Conservation (phyloP, 2,888 invertebrate species). For the Melikaiella ostensackeni region DNA sequence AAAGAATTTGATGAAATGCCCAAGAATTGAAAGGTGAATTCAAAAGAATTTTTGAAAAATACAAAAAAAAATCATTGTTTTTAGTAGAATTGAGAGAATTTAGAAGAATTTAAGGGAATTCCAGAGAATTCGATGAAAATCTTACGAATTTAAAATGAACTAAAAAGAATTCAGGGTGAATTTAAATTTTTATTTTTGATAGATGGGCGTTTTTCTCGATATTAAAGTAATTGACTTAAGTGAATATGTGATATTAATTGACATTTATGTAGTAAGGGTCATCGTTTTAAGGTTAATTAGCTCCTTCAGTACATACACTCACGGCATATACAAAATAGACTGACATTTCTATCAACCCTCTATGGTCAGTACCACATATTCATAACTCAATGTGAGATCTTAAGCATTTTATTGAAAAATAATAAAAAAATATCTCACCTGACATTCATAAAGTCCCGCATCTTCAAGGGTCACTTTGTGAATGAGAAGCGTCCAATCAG, state of each 20-base stretch:
- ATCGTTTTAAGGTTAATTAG: neutral
- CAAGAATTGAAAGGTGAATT: no score
- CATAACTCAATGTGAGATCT: no score
- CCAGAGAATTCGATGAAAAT: no score
- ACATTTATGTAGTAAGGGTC: neutral
- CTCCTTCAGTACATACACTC: neutral
- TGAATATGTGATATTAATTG: neutral
- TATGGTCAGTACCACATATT: neutral
- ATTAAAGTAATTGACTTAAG: neutral
- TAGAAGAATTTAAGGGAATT: no score
- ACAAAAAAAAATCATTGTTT: no score
- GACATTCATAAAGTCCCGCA: conserved; percentile 73
- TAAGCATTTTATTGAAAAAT: neutral
- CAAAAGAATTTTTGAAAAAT: no score
- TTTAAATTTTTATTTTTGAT: neutral
- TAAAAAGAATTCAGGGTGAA: no score
- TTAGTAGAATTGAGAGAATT: no score
- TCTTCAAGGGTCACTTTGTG: conserved; percentile 70
- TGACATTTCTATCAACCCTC: neutral
- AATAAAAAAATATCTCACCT: conserved; percentile 61
- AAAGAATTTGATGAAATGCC: no score
- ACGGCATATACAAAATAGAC: neutral
- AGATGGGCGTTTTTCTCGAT: neutral
- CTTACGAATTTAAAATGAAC: no score
- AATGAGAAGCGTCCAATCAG: conserved; percentile 74